Evolutionary conservation across 2,888 invertebrate genomes (phyloP).

Genomic region (Cybosia mesomella): DNA sequence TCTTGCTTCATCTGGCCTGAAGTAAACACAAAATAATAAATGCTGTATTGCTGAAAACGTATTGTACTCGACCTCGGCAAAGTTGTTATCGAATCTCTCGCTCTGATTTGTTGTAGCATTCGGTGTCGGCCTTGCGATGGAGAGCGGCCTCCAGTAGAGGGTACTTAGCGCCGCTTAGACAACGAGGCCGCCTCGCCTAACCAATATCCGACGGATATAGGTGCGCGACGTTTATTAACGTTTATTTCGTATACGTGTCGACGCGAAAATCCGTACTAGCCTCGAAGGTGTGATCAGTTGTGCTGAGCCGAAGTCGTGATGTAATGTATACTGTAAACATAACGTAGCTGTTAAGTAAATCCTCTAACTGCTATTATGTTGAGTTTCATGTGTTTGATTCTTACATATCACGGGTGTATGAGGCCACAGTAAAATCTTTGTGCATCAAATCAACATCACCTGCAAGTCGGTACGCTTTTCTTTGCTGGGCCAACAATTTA

Average conservation of each 20-base stretch:
- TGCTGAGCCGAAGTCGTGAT: neutral
- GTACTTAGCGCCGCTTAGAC: constrained; percentile 60
- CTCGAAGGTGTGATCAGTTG: neutral
- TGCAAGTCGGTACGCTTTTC: no score
- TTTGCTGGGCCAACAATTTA: no score
- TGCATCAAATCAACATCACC: no score
- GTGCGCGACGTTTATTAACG: constrained; percentile 42
- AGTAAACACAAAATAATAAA: neutral
- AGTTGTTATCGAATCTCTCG: constrained; percentile 44
- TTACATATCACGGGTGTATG: no score
- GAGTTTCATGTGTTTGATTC: neutral
- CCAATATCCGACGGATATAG: constrained; percentile 69
- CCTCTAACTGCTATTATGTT: no score
- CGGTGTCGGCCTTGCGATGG: constrained; percentile 60
- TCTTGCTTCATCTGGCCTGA: neutral
- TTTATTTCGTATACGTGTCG: constrained; percentile 17
- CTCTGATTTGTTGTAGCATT: constrained; percentile 60
- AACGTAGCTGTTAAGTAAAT: no score
- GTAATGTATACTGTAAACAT: neutral
- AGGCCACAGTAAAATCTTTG: no score
- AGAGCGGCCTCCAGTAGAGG: constrained; percentile 66
- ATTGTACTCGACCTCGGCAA: constrained; percentile 27
- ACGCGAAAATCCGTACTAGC: neutral
- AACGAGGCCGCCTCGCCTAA: constrained; percentile 61
- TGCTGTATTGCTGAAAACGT: neutral